phyloP scores from a whole-genome alignment of 2,888 invertebrate species.

The Marasmarcha lunaedactyla region DNA sequence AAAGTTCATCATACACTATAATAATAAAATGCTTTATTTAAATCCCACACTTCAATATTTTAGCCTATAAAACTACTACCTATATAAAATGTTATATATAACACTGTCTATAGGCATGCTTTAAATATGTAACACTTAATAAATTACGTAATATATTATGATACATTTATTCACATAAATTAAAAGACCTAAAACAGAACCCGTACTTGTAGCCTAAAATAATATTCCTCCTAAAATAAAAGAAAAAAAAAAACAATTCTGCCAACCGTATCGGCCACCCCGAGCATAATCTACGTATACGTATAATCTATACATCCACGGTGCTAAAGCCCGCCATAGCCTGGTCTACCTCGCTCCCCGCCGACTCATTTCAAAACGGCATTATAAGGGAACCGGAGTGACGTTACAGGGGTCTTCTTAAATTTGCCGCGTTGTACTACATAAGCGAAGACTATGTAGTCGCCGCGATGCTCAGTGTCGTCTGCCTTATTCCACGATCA shows the following conservation, averaged over 20 bases:
- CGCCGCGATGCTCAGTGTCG: constrained; percentile 52
- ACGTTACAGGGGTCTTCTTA: constrained; percentile 33
- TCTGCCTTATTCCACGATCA: constrained; percentile 61
- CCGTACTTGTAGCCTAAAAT: too few species aligned
- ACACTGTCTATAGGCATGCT: too few species aligned
- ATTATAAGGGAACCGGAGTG: constrained; percentile 31
- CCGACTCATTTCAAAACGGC: constrained; percentile 26
- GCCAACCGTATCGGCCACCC: constrained; percentile 50
- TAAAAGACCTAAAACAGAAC: too few species aligned
- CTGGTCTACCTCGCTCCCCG: constrained; percentile 39
- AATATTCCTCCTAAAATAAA: constrained; percentile 7
- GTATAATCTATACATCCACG: constrained; percentile 62
- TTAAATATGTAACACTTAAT: too few species aligned
- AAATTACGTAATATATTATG: too few species aligned
- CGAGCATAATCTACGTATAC: constrained; percentile 42
- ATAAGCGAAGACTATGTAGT: constrained; percentile 51
- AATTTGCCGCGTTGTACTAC: constrained; percentile 36
- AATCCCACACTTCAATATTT: too few species aligned
- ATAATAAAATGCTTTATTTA: too few species aligned
- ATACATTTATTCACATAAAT: too few species aligned
- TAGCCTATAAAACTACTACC: too few species aligned
- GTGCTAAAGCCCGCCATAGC: constrained; percentile 51
- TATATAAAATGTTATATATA: too few species aligned
- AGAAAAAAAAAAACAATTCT: constrained; percentile 16
- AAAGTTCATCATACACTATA: too few species aligned